Percentiles rank a stretch among this genome's conserved stretches.
These are phyloP conservation scores for Antechinus flavipes DNA, from an alignment of 2,113 vertebrate species.

Conservation along the genomic window DNA sequence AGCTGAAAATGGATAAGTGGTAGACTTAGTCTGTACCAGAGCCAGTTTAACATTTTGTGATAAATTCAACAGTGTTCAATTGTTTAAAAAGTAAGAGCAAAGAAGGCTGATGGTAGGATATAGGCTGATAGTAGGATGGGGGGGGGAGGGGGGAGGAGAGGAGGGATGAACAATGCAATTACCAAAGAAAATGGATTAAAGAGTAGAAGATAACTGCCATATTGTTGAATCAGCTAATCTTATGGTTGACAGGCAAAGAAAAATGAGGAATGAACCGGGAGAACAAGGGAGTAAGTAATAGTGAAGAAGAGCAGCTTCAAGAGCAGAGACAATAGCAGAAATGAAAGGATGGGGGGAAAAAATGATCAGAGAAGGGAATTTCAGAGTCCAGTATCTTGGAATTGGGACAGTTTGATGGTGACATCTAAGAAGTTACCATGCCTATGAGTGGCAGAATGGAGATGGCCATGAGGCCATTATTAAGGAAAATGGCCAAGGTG, in stretches of 20 bases:
- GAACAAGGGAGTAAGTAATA: too few relatives aligned
- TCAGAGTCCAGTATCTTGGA: not conserved
- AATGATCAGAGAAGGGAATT: not conserved
- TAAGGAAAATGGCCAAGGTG: not conserved
- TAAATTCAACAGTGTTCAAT: not conserved
- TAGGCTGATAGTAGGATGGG: too few relatives aligned
- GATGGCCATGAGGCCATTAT: not conserved
- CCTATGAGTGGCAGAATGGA: not conserved
- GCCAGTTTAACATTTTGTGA: not conserved
- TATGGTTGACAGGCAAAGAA: too few relatives aligned
- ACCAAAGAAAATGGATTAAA: too few relatives aligned
- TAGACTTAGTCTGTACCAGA: too few relatives aligned
- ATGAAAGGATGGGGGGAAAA: too few relatives aligned
- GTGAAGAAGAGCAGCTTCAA: not conserved
- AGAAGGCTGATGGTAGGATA: not conserved
- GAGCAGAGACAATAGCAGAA: too few relatives aligned
- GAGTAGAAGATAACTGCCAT: too few relatives aligned
- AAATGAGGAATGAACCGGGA: too few relatives aligned
- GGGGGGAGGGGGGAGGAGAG: too few relatives aligned
- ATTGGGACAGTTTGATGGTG: not conserved
- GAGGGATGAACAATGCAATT: too few relatives aligned
- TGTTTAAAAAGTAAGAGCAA: not conserved
- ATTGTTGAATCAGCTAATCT: too few relatives aligned
- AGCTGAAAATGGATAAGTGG: not conserved
- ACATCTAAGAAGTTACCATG: not conserved